Evolutionary conservation across 2,888 invertebrate species (phyloP).

Genomic region (Malachius bipustulatus): DNA sequence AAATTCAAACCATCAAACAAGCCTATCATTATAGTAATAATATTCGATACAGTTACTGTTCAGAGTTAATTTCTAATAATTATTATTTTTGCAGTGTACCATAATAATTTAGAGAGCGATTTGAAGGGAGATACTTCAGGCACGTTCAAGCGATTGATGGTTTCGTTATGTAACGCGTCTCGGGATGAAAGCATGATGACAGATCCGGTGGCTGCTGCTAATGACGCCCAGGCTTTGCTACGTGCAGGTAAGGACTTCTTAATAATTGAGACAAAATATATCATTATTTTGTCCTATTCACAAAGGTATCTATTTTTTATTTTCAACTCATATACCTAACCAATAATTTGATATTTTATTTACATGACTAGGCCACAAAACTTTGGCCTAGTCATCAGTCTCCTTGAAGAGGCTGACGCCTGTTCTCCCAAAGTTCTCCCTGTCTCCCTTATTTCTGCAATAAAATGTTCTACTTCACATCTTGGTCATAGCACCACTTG

Average conservation of each 20-base stretch:
- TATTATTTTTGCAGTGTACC: constrained; percentile 51
- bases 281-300: too few species aligned
- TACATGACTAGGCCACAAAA: too few species aligned
- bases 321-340: too few species aligned
- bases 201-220: constrained; percentile 58
- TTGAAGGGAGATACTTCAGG: constrained; percentile 82
- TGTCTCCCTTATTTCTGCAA: too few species aligned
- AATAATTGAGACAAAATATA: too few species aligned
- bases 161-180: constrained; percentile 70
- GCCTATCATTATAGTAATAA: constrained; percentile 60
- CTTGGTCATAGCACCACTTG: too few species aligned
- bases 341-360: constrained; percentile 8
- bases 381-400: too few species aligned
- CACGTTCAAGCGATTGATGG: constrained; percentile 78
- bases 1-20: constrained; percentile 66
- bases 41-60: not conserved
- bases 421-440: too few species aligned
- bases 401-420: too few species aligned
- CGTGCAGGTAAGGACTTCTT: constrained; percentile 51
- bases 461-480: too few species aligned
- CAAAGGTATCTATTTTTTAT: too few species aligned
- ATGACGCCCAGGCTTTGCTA: constrained; percentile 70
- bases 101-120: constrained; percentile 65
- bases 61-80: too few species aligned
- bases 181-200: constrained; percentile 68